Conservation (phyloP, 2,797 vertebrate genomes). For the Muscicapa comitata region DNA sequence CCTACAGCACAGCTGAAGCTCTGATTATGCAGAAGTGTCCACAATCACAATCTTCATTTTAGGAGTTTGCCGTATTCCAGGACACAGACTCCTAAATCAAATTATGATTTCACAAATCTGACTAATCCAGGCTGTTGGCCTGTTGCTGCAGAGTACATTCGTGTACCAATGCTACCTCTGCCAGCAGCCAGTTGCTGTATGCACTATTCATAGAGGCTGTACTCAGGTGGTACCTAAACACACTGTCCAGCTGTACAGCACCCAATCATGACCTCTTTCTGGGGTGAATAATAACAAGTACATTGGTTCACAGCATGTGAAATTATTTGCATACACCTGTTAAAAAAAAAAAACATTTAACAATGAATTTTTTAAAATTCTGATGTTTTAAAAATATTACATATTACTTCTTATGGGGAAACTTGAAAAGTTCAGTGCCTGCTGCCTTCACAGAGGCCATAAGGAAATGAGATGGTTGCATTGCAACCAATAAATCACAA, state of each 20-base stretch:
- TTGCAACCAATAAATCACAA: neutral
- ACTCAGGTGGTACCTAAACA: neutral
- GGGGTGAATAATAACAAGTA: neutral
- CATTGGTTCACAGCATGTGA: neutral
- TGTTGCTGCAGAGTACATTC: neutral
- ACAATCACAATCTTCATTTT: neutral
- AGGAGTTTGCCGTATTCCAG: neutral
- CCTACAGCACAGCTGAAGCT: neutral
- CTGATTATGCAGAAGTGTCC: neutral
- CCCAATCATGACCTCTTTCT: neutral
- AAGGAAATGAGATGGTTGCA: neutral
- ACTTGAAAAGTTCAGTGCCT: neutral
- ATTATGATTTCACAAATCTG: neutral
- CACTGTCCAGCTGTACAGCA: neutral
- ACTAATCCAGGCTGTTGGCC: neutral
- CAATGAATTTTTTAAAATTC: neutral
- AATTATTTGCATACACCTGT: neutral
- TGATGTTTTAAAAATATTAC: neutral
- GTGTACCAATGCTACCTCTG: neutral
- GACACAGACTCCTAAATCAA: neutral
- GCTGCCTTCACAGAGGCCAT: neutral
- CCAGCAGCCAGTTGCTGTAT: neutral
- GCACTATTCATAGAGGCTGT: neutral
- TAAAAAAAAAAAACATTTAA: neutral
- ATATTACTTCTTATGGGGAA: neutral